These are phyloP conservation scores for Glossophaga mutica DNA, from an alignment of 2,797 vertebrate genomes.

Conservation along the genomic window DNA sequence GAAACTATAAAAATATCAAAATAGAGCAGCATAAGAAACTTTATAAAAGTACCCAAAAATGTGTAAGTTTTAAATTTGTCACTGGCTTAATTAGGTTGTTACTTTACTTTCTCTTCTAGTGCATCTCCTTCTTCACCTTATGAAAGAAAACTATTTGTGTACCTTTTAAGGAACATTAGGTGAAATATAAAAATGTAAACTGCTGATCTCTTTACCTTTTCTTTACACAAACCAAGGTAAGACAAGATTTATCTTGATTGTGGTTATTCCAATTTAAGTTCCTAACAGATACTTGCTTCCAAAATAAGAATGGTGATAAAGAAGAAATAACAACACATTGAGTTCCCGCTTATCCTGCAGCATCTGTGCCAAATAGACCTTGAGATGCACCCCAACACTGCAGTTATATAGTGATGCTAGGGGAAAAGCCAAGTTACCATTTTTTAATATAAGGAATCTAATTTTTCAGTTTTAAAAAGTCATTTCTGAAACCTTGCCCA, in stretches of 20 bases:
- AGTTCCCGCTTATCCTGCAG: neutral
- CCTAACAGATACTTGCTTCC: neutral
- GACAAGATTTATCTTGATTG: neutral
- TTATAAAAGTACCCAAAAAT: neutral
- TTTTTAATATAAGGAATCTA: neutral
- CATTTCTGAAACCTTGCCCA: neutral
- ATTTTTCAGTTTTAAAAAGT: neutral
- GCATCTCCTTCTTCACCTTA: neutral
- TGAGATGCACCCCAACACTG: neutral
- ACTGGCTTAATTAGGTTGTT: neutral
- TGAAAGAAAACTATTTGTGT: neutral
- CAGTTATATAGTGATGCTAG: neutral
- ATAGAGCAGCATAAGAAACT: neutral
- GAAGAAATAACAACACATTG: neutral
- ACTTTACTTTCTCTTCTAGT: neutral
- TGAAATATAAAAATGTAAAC: constrained; percentile 4
- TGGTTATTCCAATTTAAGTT: neutral
- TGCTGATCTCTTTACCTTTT: neutral
- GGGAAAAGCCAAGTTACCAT: neutral
- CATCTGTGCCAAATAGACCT: neutral
- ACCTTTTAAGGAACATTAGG: neutral
- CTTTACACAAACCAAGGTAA: neutral
- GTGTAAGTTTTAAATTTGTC: neutral
- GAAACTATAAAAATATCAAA: constrained; percentile 7
- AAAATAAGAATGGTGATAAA: neutral